A percentile compares a stretch with the other conserved stretches of the same genome.
Conservation (phyloP, 1,140 invertebrate genomes). For the Pogonomyrmex barbatus region DNA sequence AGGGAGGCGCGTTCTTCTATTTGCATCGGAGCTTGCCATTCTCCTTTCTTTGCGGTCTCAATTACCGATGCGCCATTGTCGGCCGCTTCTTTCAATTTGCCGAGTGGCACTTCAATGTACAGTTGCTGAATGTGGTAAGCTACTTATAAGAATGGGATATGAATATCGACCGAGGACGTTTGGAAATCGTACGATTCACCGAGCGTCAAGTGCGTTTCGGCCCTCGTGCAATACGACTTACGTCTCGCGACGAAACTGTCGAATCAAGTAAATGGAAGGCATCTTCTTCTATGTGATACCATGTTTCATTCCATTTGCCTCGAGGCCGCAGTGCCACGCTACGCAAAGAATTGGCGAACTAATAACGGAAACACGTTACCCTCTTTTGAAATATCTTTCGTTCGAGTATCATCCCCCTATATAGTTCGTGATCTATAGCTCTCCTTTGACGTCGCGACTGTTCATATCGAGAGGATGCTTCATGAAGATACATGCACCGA, state of each 20-base stretch:
- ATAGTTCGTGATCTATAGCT: background rate
- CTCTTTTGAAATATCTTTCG: slow-evolving; percentile 25
- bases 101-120: background rate
- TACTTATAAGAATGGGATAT: slow-evolving; percentile 27
- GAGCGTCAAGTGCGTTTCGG: background rate
- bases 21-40: slow-evolving; percentile 45
- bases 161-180: slow-evolving; percentile 8
- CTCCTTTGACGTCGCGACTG: slow-evolving; percentile 12
- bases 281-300: background rate
- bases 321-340: background rate
- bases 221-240: background rate
- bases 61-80: slow-evolving; percentile 59
- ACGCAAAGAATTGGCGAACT: background rate
- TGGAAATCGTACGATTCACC: background rate
- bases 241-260: background rate
- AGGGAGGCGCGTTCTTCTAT: slow-evolving; percentile 58
- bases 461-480: slow-evolving; percentile 44
- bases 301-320: background rate
- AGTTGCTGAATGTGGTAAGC: slow-evolving; percentile 38
- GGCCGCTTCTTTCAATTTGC: slow-evolving; percentile 45
- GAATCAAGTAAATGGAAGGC: background rate
- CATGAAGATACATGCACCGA: slow-evolving; percentile 45
- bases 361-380: background rate
- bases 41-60: slow-evolving; percentile 57
- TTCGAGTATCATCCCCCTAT: background rate